Percentiles rank a stretch among this genome's conserved stretches.
Evolutionary conservation across 2,888 invertebrate species (phyloP).

Genomic region (Helleia helle): DNA sequence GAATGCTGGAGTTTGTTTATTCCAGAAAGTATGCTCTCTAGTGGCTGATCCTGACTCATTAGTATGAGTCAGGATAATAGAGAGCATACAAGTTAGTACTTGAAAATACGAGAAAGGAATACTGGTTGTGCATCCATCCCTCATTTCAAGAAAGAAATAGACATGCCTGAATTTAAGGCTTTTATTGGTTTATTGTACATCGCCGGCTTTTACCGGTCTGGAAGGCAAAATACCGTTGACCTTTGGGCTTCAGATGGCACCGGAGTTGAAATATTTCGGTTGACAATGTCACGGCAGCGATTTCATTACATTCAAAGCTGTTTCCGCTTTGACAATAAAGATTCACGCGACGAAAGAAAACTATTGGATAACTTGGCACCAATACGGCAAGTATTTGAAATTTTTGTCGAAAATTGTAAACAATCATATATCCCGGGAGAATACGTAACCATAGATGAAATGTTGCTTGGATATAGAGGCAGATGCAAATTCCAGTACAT

Average conservation of each 20-base stretch:
- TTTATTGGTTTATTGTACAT: no score
- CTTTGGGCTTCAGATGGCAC: no score
- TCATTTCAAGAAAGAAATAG: no score
- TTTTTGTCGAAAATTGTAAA: neutral
- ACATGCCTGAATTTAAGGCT: no score
- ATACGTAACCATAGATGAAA: slow-evolving; percentile 15
- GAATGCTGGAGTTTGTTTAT: no score
- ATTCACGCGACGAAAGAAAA: neutral
- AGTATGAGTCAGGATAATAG: no score
- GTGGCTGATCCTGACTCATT: no score
- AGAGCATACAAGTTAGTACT: no score
- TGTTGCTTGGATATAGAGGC: neutral
- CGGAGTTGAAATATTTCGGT: no score
- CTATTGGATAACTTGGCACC: slow-evolving; percentile 1
- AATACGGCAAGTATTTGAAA: neutral
- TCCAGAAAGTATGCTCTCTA: no score
- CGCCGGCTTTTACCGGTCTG: neutral
- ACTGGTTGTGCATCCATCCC: no score
- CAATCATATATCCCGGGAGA: neutral
- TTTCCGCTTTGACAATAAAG: slow-evolving; percentile 8
- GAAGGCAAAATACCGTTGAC: neutral
- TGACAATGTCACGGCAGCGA: slow-evolving; percentile 1
- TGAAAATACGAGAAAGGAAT: no score
- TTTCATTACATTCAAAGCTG: slow-evolving; percentile 5
- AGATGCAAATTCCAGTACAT: neutral